phyloP scores from a whole-genome alignment of 2,797 vertebrate species.

The Coilia nasus region DNA sequence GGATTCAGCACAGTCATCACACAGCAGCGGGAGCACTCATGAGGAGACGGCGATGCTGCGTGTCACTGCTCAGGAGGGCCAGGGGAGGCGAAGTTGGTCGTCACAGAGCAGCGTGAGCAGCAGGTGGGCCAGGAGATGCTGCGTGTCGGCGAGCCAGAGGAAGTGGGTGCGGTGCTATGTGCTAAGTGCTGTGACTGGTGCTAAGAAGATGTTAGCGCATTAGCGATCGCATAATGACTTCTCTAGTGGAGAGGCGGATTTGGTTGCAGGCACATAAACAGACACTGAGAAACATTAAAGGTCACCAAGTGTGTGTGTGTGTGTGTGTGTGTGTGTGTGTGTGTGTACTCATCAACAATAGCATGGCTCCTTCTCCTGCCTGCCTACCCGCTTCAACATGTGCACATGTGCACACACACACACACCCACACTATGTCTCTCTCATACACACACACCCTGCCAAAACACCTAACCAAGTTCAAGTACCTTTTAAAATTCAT shows the following conservation, averaged over 20 bases:
- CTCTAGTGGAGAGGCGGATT: not conserved
- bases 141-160: not conserved
- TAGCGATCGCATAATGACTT: not conserved
- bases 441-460: not conserved
- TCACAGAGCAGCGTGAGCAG: too few species aligned
- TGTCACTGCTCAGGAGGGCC: too few species aligned
- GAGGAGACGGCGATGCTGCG: too few species aligned
- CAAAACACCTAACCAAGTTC: not conserved
- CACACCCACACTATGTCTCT: too few species aligned
- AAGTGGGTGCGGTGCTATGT: not conserved
- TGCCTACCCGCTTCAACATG: not conserved
- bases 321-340: constrained; percentile 15
- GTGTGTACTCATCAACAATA: not conserved
- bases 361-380: not conserved
- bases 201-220: not conserved
- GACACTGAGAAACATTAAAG: not conserved
- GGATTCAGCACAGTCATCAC: too few species aligned
- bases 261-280: not conserved
- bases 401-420: too few species aligned
- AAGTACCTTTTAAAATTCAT: constrained; percentile 18
- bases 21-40: too few species aligned
- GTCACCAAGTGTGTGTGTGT: constrained; percentile 1
- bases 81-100: too few species aligned
- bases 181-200: not conserved
- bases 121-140: too few species aligned